Evolutionary conservation across 2,888 invertebrate genomes (phyloP).

Genomic region (Lymantria dispar): DNA sequence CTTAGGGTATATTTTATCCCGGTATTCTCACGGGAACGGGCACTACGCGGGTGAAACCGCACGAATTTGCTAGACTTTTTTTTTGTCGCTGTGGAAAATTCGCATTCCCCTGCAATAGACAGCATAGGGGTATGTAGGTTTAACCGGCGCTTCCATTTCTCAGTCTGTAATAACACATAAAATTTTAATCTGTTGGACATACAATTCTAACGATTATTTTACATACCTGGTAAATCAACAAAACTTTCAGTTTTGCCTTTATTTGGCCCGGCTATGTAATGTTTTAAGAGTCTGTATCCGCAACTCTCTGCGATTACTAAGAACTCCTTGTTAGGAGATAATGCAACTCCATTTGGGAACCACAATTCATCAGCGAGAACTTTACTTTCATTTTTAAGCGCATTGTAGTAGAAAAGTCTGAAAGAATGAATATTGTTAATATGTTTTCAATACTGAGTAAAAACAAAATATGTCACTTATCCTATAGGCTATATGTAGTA

Average conservation of each 20-base stretch:
- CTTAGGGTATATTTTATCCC: too few relatives aligned
- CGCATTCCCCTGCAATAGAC: too few relatives aligned
- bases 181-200: not conserved
- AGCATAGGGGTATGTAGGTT: too few relatives aligned
- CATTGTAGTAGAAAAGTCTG: slow-evolving; percentile 91
- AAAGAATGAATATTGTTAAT: slow-evolving; percentile 17
- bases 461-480: too few relatives aligned
- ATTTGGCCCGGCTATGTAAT: slow-evolving; percentile 90
- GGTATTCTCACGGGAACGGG: too few relatives aligned
- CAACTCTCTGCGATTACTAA: slow-evolving; percentile 90
- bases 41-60: too few relatives aligned
- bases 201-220: not conserved
- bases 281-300: slow-evolving; percentile 86
- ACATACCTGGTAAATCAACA: slow-evolving; percentile 87
- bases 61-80: too few relatives aligned
- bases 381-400: slow-evolving; percentile 88
- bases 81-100: too few relatives aligned
- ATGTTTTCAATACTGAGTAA: too few relatives aligned
- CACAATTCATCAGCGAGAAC: slow-evolving; percentile 89
- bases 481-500: too few relatives aligned
- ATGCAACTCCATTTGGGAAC: slow-evolving; percentile 94
- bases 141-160: too few relatives aligned
- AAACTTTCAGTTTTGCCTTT: slow-evolving; percentile 91
- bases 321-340: slow-evolving; percentile 92
- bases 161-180: too few relatives aligned